Evolutionary conservation across 2,113 vertebrate genomes (phyloP), one percentile per base, ranked within the genome.

Genomic region (Hydropotes inermis): DNA sequence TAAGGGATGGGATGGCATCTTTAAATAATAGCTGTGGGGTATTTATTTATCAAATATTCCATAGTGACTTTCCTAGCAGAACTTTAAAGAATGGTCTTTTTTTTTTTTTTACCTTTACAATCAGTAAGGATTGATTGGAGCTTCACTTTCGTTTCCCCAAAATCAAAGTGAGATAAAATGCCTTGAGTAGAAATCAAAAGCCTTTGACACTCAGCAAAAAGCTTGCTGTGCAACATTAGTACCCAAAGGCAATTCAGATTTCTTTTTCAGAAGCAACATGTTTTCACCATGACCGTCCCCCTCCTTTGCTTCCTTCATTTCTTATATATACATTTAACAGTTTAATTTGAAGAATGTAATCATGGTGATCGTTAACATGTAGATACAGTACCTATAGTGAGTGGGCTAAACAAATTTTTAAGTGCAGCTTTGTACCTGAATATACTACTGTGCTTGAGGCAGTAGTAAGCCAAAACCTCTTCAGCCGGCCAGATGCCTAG

Each of bases 171-270:
- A 99, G 99, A 99, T 99, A 99, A 99, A 99, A 99, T 64, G 99
- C 99, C 99, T 99, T 99, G 99, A 99, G 99, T 99, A 99, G 99
- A 99, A 99, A 99, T 99, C 99, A 99, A 99, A 99, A 99, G 99
- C 99, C 99, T 99, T 99, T 99, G 99, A 99, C 98, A 99, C 98
- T 98, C 92, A 98, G 98, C 98, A 98, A 98, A 98, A 98, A 98
- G 98, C 99, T 99, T 98, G 98, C 98, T 99, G 98, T 98, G 99
- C 98, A 98, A 97, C 98, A 98, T 98, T 98, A 98, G 98, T 98
- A 98, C 98, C 99, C 98, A 95, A 98, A 99, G 99, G 99, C 99
- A 98, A 98, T 98, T 99, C 98, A 98, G 97, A 98, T 97, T 98
- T 98, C 98, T 99, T 98, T 98, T 98, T 99, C 98, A 99, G 98